phyloP scores from a whole-genome alignment of 1,140 invertebrate genomes.

The Laupala kohalensis region DNA sequence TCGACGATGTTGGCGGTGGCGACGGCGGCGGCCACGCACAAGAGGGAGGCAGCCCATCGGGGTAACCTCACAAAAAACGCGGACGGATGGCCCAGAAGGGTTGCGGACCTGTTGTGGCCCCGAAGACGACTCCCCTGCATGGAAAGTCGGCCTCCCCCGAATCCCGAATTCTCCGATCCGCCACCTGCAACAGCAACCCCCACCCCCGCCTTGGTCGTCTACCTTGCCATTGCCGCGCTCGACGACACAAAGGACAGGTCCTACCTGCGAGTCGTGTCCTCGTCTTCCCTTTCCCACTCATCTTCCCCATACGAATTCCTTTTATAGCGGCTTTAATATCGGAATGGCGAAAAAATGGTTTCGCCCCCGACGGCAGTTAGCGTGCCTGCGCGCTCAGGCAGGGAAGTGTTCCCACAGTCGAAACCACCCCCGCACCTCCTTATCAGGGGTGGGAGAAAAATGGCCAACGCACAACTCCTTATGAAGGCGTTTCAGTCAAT shows the following conservation, averaged over 20 bases:
- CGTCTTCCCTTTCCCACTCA: not conserved
- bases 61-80: not conserved
- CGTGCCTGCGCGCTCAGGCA: not conserved
- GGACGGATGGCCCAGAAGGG: not conserved
- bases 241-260: not conserved
- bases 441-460: too few species aligned
- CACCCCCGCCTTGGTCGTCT: too few species aligned
- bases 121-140: not conserved
- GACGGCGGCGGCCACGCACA: too few species aligned
- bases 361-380: not conserved
- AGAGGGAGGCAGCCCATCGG: too few species aligned
- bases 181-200: not conserved
- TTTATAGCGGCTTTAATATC: not conserved
- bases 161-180: not conserved
- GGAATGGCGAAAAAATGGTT: not conserved
- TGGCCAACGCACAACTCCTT: too few species aligned
- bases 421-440: too few species aligned
- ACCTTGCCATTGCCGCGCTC: too few species aligned
- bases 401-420: not conserved
- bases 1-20: too few species aligned
- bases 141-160: not conserved
- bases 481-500: too few species aligned
- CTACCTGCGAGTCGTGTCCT: not conserved
- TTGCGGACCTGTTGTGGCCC: not conserved
- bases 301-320: not conserved